Percentiles rank a stretch among this genome's conserved stretches.
These are phyloP conservation scores for Globicephala melas DNA, from an alignment of 2,113 vertebrate genomes.

Conservation along the genomic window DNA sequence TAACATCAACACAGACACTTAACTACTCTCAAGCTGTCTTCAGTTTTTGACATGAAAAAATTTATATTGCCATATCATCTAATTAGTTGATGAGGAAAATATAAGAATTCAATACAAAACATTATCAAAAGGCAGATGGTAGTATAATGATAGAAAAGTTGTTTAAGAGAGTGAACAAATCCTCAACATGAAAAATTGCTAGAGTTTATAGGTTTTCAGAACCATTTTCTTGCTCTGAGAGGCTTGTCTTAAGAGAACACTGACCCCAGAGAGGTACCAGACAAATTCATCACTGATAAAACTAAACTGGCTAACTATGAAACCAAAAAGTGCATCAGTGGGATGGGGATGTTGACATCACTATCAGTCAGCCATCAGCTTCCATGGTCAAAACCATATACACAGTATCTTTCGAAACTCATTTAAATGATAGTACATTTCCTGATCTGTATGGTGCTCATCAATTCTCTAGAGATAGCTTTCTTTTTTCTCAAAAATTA, in stretches of 20 bases:
- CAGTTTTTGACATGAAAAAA: neutral
- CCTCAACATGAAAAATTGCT: neutral
- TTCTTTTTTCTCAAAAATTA: neutral
- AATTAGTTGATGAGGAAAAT: neutral
- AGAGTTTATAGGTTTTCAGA: neutral
- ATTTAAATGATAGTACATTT: neutral
- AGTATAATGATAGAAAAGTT: neutral
- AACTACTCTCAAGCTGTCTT: neutral
- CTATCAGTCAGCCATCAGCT: neutral
- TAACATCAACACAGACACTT: neutral
- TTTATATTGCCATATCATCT: neutral
- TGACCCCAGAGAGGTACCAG: neutral
- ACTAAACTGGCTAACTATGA: neutral
- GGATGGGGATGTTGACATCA: neutral
- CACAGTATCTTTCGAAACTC: neutral
- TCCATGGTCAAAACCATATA: neutral
- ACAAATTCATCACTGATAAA: neutral
- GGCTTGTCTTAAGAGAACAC: neutral
- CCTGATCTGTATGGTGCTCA: neutral
- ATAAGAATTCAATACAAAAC: constrained; percentile 20
- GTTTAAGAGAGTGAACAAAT: neutral
- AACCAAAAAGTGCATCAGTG: neutral
- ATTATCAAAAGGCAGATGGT: neutral
- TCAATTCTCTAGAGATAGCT: neutral
- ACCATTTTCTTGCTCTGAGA: neutral